Evolutionary conservation across 2,888 invertebrate genomes (phyloP).

Genomic region (Platycheirus rosarum): DNA sequence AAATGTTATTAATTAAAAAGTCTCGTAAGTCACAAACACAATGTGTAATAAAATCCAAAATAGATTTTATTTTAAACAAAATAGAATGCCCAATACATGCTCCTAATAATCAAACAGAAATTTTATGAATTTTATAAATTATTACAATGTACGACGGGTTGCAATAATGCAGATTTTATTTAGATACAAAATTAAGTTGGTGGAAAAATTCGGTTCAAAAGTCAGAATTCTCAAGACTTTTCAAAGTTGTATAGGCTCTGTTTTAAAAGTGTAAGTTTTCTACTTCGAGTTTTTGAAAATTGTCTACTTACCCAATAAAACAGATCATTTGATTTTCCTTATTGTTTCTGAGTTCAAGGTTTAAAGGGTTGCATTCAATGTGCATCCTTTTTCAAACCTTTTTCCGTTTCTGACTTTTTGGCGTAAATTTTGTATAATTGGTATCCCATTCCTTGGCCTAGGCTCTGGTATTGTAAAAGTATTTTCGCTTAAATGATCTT

Average conservation of each 20-base stretch:
- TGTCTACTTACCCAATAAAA: too few relatives aligned
- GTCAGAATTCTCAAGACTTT: too few relatives aligned
- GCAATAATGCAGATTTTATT: too few relatives aligned
- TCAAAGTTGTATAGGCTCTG: too few relatives aligned
- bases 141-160: too few relatives aligned
- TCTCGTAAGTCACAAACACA: neutral
- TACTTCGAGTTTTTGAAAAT: too few relatives aligned
- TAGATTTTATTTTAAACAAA: slow-evolving; percentile 40
- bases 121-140: neutral
- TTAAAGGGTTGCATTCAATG: neutral
- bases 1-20: neutral
- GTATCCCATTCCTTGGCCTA: neutral
- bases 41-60: slow-evolving; percentile 29
- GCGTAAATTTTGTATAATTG: slow-evolving; percentile 21
- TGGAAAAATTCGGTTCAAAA: too few relatives aligned
- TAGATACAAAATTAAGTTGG: too few relatives aligned
- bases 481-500: too few relatives aligned
- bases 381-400: neutral
- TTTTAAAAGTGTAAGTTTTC: too few relatives aligned
- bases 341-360: too few relatives aligned
- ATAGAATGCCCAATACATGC: neutral
- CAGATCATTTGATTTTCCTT: too few relatives aligned
- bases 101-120: neutral
- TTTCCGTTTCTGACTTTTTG: slow-evolving; percentile 20
- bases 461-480: neutral